A percentile compares a stretch with the other conserved stretches of the same genome.
phyloP scores from a whole-genome alignment of 2,888 invertebrate genomes.

The Calameuta filiformis region DNA sequence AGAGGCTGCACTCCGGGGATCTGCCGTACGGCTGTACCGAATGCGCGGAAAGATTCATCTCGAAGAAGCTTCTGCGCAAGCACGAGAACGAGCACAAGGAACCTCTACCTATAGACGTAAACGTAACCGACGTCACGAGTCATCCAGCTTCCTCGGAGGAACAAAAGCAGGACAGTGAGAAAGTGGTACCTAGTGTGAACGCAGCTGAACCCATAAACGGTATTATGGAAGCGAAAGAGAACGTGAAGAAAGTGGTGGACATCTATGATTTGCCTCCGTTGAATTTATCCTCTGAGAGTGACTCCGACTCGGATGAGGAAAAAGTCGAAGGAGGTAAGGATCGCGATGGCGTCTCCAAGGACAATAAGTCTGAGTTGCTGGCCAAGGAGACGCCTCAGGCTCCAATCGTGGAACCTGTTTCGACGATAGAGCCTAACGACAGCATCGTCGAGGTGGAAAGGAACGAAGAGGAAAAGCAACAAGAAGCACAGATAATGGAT shows the following conservation, averaged over 20 bases:
- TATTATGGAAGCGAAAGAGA: slow-evolving; percentile 58
- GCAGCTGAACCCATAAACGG: slow-evolving; percentile 44
- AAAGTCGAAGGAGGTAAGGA: slow-evolving; percentile 18
- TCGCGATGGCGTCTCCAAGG: slow-evolving; percentile 28
- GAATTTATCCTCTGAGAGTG: slow-evolving; percentile 84
- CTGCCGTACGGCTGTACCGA: slow-evolving; percentile 79
- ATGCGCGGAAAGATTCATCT: slow-evolving; percentile 84
- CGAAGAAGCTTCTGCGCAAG: slow-evolving; percentile 80
- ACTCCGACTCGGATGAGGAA: slow-evolving; percentile 75
- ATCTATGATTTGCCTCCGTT: slow-evolving; percentile 81
- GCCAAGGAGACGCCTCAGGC: background rate
- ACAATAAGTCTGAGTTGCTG: slow-evolving; percentile 39
- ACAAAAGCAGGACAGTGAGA: slow-evolving; percentile 30
- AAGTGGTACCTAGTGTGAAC: slow-evolving; percentile 14
- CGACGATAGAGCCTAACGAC: slow-evolving; percentile 24
- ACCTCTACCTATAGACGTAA: slow-evolving; percentile 44
- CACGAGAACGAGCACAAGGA: slow-evolving; percentile 76
- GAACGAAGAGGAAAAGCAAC: slow-evolving; percentile 66
- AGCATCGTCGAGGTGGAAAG: slow-evolving; percentile 49
- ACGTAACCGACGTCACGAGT: slow-evolving; percentile 27
- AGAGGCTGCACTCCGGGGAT: slow-evolving; percentile 80
- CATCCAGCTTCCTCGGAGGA: slow-evolving; percentile 22
- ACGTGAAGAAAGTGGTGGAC: slow-evolving; percentile 69
- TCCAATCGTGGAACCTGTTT: slow-evolving; percentile 31
- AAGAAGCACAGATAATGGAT: slow-evolving; percentile 74